These are phyloP conservation scores for Trilocha varians DNA, from an alignment of 2,888 invertebrate species.

Conservation along the genomic window DNA sequence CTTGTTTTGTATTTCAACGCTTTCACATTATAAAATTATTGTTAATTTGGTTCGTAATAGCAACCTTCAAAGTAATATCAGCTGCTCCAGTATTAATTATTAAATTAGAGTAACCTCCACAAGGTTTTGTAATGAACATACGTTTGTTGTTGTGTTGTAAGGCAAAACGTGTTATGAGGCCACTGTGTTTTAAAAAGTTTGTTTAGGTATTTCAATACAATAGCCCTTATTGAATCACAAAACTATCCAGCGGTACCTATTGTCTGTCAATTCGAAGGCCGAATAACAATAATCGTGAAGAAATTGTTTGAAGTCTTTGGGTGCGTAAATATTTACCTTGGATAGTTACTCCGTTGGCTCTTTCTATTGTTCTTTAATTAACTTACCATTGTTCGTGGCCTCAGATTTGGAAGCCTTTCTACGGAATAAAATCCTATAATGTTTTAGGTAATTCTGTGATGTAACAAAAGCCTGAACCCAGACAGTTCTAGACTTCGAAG, in stretches of 20 bases:
- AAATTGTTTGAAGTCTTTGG: constrained; percentile 6
- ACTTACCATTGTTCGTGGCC: constrained; percentile 10
- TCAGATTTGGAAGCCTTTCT: not conserved
- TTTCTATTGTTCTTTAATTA: constrained; percentile 8
- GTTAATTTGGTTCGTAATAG: constrained; percentile 1
- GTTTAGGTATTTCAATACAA: constrained; percentile 4
- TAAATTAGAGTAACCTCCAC: constrained; percentile 28
- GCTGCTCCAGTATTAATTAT: constrained; percentile 19
- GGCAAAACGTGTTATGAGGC: constrained; percentile 18
- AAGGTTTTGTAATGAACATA: constrained; percentile 24
- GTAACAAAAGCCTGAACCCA: not conserved
- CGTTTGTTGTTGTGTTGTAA: constrained; percentile 23
- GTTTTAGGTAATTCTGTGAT: not conserved
- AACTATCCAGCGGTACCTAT: constrained; percentile 9
- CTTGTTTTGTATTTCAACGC: not conserved
- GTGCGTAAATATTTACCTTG: constrained; percentile 2
- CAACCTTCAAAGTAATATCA: constrained; percentile 24
- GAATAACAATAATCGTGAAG: constrained; percentile 11
- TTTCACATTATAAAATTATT: not conserved
- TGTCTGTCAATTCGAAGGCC: constrained; percentile 19
- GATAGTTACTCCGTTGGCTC: constrained; percentile 2
- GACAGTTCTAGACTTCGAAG: not conserved
- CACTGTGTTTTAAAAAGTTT: constrained; percentile 13
- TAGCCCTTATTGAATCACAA: not conserved
- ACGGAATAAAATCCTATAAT: not conserved